Evolutionary conservation across 2,888 invertebrate species (phyloP).

Genomic region (Hymenopus coronatus): DNA sequence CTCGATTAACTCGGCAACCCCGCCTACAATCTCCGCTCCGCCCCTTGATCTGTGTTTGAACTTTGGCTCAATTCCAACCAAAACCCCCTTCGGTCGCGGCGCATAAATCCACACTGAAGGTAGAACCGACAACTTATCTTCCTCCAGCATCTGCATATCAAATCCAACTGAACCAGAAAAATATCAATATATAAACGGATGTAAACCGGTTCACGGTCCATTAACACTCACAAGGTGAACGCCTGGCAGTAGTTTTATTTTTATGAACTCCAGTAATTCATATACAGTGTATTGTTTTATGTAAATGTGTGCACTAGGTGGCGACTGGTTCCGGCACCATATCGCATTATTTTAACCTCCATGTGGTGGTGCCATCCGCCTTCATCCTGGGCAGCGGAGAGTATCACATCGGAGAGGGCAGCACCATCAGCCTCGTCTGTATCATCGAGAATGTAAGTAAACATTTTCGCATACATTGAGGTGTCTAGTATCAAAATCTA

Average conservation of each 20-base stretch:
- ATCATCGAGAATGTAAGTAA: constrained; percentile 47
- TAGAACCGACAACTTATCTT: neutral
- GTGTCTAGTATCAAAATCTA: too few species aligned
- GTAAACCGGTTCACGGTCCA: neutral
- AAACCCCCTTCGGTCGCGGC: neutral
- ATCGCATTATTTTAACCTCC: constrained; percentile 46
- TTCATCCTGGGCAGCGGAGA: constrained; percentile 47
- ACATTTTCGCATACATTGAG: too few species aligned
- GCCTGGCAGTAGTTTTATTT: too few species aligned
- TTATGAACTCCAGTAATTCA: too few species aligned
- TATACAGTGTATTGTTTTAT: too few species aligned
- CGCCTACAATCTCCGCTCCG: too few species aligned
- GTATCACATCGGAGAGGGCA: constrained; percentile 48
- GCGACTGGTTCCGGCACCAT: constrained; percentile 47
- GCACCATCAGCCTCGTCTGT: constrained; percentile 47
- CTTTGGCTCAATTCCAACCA: neutral
- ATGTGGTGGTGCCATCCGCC: constrained; percentile 47
- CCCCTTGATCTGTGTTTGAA: neutral
- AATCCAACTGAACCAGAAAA: neutral
- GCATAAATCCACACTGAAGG: neutral
- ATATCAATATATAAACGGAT: neutral
- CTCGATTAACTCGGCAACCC: too few species aligned
- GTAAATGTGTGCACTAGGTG: constrained; percentile 39
- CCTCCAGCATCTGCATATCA: too few species aligned
- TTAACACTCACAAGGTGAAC: too few species aligned